Evolutionary conservation across 2,113 vertebrate species (phyloP).

Genomic region (Lanius ludovicianus): DNA sequence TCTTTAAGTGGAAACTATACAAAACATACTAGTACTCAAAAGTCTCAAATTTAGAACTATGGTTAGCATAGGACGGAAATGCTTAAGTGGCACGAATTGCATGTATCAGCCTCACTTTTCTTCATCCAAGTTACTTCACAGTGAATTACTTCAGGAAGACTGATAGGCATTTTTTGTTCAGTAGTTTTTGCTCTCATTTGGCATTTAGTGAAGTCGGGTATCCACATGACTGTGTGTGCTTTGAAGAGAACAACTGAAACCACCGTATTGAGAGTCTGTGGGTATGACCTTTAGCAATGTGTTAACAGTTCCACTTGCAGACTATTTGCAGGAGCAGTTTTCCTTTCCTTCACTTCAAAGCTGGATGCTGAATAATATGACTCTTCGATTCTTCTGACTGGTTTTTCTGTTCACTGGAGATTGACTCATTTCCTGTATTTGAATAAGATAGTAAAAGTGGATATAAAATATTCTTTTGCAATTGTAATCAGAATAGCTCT

Average conservation of each 20-base stretch:
- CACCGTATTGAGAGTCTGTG: accelerated
- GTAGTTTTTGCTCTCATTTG: background rate
- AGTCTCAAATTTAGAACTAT: background rate
- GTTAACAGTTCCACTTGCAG: background rate
- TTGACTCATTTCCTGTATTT: slow-evolving; percentile 71
- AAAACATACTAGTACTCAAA: background rate
- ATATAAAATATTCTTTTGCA: slow-evolving; percentile 65
- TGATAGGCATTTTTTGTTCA: background rate
- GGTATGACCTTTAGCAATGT: slow-evolving; percentile 1
- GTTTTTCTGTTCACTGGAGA: slow-evolving; percentile 48
- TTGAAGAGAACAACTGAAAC: background rate
- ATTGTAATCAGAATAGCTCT: slow-evolving; percentile 66
- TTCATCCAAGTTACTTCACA: background rate
- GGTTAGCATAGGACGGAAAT: background rate
- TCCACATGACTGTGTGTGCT: background rate
- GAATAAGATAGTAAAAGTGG: slow-evolving; percentile 68
- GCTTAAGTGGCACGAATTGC: background rate
- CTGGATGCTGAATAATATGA: slow-evolving; percentile 26
- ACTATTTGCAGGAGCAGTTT: slow-evolving; percentile 26
- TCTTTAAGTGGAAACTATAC: background rate
- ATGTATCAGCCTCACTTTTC: background rate
- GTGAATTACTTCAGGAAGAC: background rate
- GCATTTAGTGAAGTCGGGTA: background rate
- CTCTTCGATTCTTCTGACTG: slow-evolving; percentile 42
- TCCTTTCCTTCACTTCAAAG: slow-evolving; percentile 41